A percentile compares a stretch with the other conserved stretches of the same genome.
These are phyloP conservation scores for Dendrolimus houi DNA, from an alignment of 2,888 invertebrate species.

Conservation along the genomic window DNA sequence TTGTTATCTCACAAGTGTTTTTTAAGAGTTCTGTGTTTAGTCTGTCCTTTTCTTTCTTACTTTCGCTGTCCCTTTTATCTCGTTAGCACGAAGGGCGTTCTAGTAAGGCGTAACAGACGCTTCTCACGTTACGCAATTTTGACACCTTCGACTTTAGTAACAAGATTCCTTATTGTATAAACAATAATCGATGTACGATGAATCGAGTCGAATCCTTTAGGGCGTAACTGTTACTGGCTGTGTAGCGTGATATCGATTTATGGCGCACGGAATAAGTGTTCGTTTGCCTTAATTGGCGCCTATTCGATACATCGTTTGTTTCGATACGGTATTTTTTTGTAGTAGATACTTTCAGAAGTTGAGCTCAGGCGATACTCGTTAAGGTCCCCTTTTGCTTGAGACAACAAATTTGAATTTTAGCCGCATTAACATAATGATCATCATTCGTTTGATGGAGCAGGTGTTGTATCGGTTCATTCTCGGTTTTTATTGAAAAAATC, in stretches of 20 bases:
- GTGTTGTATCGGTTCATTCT: slow-evolving; percentile 72
- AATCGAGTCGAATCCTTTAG: slow-evolving; percentile 55
- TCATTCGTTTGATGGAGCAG: slow-evolving; percentile 69
- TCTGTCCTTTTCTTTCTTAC: slow-evolving; percentile 44
- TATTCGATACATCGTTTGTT: slow-evolving; percentile 55
- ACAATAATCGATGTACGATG: slow-evolving; percentile 42
- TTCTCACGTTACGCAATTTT: slow-evolving; percentile 68
- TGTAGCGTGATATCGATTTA: slow-evolving; percentile 68
- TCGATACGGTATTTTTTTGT: slow-evolving; percentile 54
- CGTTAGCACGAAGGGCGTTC: slow-evolving; percentile 66
- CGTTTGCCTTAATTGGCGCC: slow-evolving; percentile 68
- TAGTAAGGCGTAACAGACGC: slow-evolving; percentile 70
- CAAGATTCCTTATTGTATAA: slow-evolving; percentile 67
- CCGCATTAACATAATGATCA: slow-evolving; percentile 69
- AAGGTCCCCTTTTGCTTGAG: slow-evolving; percentile 43
- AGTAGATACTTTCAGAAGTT: slow-evolving; percentile 1
- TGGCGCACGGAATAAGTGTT: slow-evolving; percentile 63
- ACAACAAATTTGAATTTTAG: slow-evolving; percentile 38
- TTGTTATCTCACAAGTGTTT: slow-evolving; percentile 76
- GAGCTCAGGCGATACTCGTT: slow-evolving; percentile 6
- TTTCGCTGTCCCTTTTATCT: slow-evolving; percentile 54
- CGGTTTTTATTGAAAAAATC: slow-evolving; percentile 70
- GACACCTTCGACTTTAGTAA: slow-evolving; percentile 70
- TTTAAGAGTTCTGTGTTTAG: slow-evolving; percentile 70
- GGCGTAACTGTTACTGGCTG: slow-evolving; percentile 56